phyloP scores from a whole-genome alignment of 2,113 vertebrate genomes.

The Hemiscyllium ocellatum region DNA sequence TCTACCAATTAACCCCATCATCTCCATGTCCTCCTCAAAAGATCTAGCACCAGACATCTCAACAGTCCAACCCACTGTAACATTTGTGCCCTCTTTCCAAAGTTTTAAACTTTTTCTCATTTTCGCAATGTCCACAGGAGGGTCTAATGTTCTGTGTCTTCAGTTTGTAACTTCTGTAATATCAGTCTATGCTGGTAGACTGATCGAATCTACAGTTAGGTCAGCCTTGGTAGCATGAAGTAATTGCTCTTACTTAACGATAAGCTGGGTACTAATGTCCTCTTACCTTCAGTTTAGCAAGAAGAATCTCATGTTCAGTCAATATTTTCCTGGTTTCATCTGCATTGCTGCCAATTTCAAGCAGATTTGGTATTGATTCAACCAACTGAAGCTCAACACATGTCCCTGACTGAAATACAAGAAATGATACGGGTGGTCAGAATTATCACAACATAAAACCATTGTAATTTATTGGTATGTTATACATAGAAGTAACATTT shows the following conservation, averaged over 20 bases:
- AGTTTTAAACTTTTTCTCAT: not conserved
- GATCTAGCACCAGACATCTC: not conserved
- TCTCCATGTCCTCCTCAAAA: not conserved
- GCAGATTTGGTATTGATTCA: conserved; percentile 74
- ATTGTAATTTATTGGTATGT: not conserved
- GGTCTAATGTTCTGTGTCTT: not conserved
- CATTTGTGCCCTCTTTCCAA: not conserved
- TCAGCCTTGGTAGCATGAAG: not conserved
- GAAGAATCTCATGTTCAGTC: conserved; percentile 72
- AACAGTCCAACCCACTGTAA: not conserved
- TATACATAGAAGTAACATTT: no score
- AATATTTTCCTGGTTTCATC: conserved; percentile 73
- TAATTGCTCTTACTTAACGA: conserved; percentile 40
- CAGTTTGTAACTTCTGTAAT: not conserved
- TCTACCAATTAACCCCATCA: not conserved
- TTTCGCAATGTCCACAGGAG: not conserved
- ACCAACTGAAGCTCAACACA: conserved; percentile 74
- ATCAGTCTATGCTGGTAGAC: not conserved
- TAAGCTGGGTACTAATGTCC: conserved; percentile 40
- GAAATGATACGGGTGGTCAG: not conserved
- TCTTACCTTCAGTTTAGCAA: conserved; percentile 79
- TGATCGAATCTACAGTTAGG: not conserved
- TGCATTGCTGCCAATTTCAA: conserved; percentile 79
- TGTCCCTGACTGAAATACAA: conserved; percentile 66
- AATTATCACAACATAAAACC: not conserved